Base-by-base conservation (phyloP, 2,888 invertebrate species). In the Ceramica pisi region DNA sequence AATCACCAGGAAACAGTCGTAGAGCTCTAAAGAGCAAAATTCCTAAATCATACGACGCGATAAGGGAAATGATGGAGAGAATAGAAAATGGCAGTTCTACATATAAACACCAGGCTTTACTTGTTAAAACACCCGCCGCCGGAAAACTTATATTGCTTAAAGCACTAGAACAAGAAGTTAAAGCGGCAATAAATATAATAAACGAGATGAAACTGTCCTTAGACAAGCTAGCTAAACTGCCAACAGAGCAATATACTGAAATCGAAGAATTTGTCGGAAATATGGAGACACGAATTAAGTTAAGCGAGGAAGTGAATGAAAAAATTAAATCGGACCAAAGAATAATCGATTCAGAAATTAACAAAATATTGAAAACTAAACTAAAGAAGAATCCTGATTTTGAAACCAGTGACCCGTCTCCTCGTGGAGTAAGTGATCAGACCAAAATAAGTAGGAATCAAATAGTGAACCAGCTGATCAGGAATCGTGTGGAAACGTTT, bases 401-500 rank as follows among this genome's bases (percentile, higher is more conserved):
- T 62, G 67, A 64, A 8, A 6, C 51, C 4, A 61, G 51, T 23
- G 62, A 62, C 1, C 6, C 6, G 4, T 2, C 31, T 31, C 35
- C 19, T 41, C 35, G 9, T 8, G 38, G 51, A 74, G 66, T 71
- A 31, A 68, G 70, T 41, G 80, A 88, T n/a, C 75, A 75, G 48
- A 69, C 89, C n/a, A 92, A 88, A 79, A 50, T 94, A 38, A 88
- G 90, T 1, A 92, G 92, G 85, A 89, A 92, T 64, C 90, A 92
- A 85, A 88, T 95, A n/a, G 77, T 94, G 12, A 92, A 89, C 72
- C 94, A 94, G 68, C 75, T 95, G 2, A 94, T 95, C 10, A 92
- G 85, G 75, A 95, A 94, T 76, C 91, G 94, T 35, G 85, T 94
- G 56, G 75, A 86, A 51, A 67, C 87, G 4, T 95, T 91, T 70